Evolutionary conservation across 2,888 invertebrate genomes (phyloP), one percentile per base, ranked within the genome.

Genomic region (Andrena haemorrhoa): DNA sequence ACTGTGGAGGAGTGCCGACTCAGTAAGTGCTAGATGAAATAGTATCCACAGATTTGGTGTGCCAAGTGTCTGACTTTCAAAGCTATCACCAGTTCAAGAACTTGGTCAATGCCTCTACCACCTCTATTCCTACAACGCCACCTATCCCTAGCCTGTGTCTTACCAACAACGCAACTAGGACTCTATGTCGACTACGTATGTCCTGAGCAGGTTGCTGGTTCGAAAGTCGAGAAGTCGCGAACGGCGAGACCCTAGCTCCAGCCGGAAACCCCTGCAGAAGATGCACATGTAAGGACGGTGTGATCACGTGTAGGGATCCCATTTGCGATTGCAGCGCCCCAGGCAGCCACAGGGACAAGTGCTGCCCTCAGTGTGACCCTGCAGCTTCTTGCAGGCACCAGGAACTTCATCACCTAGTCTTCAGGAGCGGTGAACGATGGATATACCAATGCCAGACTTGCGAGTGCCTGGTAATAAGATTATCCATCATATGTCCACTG

Each of bases 361-460:
- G 98, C 94, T 98, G 98, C 93, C 97, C 97, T 64, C 97, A 97
- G 93, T 98, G 98, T 94, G 96, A 97, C 93, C 95, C 96, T 69
- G 95, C 95, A 85, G 95, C 96, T 91, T 96, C 96, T 89, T 98
- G 98, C 94, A 95, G 95, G 84, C 98, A 98, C 94, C 97, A 97
- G 94, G 97, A 97, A 93, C 95, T 97, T 91, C 95, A 96, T 89
- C 96, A 97, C 93, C 96, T 97, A 84, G 95, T 96, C 90, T 96
- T 97, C 93, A 96, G 96, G 93, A 97, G 97, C 93, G 98, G 98
- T 72, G 97, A 98, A 93, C 96, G 96, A 90, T 98, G 98, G 98
- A 96, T 97, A 89, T 98, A 97, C 95, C 97, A 98, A 94, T 98
- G 98, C 94, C 97, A 98, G 95, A 97, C 97, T 85, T 98, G 98